Evolutionary conservation across 2,113 vertebrate species (phyloP), one percentile per base, ranked within the genome.

Genomic region (Atractosteus spatula): DNA sequence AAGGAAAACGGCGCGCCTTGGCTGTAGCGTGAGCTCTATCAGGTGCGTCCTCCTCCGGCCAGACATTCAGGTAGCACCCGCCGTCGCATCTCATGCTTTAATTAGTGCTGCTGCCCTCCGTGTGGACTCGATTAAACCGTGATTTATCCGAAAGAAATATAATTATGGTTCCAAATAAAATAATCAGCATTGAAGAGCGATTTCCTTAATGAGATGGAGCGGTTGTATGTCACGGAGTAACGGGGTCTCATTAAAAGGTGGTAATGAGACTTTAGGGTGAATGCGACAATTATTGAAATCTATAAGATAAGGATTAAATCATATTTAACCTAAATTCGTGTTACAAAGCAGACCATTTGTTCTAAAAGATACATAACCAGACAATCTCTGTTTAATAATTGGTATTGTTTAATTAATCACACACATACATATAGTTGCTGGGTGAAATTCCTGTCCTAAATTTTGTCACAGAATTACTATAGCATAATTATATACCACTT

Each of bases 161-260:
- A 98, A 98, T 98, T 97, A 98, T 95, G 92, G 91, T 91, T 93
- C 94, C 96, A 97, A 98, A 98, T 97, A 97, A 97, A 97, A 98
- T 98, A 98, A 98, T 98, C 96, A 96, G 95, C 95, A 97, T 95
- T 97, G 96, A 97, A 95, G 95, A 97, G 95, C 94, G 93, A 97
- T 98, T 97, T 97, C 94, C 94, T 96, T 98, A 97, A 98, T 96
- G 94, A 97, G 94, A 95, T 91, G 91, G 94, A 96, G 95, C 93
- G 94, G 94, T 90, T 94, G 90, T 93, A 94, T 93, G 95, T 95
- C 96, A 97, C 96, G 95, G 92, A 95, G 94, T 91, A 91, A 94
- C 95, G 93, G 95, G 94, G 94, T 93, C 95, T 97, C 95, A 97
- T 98, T 97, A 98, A 88, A 87, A 85, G 91, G 88, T 84, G 89